phyloP scores from a whole-genome alignment of 2,113 vertebrate species.

The human (Homo sapiens) region GRCh38 chr14:88337001-88337500 shows the following conservation, averaged over 20 bases:
- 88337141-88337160: background rate
- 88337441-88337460: background rate
- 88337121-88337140: background rate
- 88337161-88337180: background rate
- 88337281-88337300: background rate
- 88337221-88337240: background rate
- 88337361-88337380: background rate
- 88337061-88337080: background rate
- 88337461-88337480: background rate
- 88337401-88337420: constrained; percentile 1
- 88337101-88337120: background rate
- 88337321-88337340: background rate
- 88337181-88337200: background rate
- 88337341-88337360: background rate
- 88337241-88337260: background rate
- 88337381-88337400: background rate
- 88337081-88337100: background rate
- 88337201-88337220: background rate
- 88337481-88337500: background rate
- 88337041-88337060: background rate
- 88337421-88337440: background rate
- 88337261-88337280: background rate
- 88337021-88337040: constrained; percentile 2
- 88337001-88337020: background rate
- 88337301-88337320: background rate